Conservation (phyloP, 2,888 invertebrate species). For the Deroplatys truncata region DNA sequence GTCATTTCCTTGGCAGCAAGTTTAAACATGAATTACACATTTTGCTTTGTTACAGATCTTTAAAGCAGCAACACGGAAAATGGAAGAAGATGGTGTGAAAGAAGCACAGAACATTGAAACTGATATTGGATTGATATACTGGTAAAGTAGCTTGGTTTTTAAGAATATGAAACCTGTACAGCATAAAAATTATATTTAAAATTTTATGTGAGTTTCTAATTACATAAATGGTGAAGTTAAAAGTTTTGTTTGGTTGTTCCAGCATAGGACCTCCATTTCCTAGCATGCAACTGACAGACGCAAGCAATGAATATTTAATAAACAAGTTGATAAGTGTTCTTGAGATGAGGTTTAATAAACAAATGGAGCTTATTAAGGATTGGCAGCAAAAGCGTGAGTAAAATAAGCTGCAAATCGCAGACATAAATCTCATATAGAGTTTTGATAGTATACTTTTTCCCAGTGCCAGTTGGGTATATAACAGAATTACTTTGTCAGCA, state of each 20-base stretch:
- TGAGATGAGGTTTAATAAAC: conserved; percentile 61
- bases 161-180: no score
- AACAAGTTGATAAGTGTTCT: conserved; percentile 65
- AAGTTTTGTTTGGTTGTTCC: conserved; percentile 33
- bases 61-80: conserved; percentile 44
- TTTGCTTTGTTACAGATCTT: conserved; percentile 41
- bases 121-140: conserved; percentile 64
- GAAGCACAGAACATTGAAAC: conserved; percentile 51
- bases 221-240: no score
- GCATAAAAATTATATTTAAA: no score
- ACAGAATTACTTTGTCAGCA: no score
- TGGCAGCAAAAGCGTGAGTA: not conserved
- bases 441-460: no score
- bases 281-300: conserved; percentile 61
- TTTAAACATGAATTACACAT: no score
- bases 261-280: conserved; percentile 74
- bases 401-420: not conserved
- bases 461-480: no score
- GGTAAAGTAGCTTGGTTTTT: conserved; percentile 35
- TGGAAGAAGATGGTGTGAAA: conserved; percentile 43
- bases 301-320: conserved; percentile 61
- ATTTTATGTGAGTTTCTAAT: no score
- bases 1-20: no score
- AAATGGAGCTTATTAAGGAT: not conserved
- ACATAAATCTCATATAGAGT: no score